Evolutionary conservation across 2,797 vertebrate genomes (phyloP).

Genomic region (Limosa lapponica): DNA sequence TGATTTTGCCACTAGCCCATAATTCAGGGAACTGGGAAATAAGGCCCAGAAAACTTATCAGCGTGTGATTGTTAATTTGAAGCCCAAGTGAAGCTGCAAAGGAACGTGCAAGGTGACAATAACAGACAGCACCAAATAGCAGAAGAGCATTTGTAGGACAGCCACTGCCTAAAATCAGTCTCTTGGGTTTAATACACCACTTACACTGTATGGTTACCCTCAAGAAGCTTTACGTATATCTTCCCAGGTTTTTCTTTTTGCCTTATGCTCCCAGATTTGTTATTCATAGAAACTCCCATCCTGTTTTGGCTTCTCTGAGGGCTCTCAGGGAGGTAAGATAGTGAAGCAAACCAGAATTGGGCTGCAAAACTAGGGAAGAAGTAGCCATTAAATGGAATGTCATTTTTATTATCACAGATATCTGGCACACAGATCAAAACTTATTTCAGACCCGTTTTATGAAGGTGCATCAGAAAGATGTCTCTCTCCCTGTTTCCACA

Average conservation of each 20-base stretch:
- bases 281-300: background rate
- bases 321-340: background rate
- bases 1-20: background rate
- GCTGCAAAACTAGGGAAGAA: background rate
- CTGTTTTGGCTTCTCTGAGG: background rate
- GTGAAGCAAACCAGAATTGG: background rate
- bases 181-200: background rate
- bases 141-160: background rate
- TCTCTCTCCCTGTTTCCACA: background rate
- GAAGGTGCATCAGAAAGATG: background rate
- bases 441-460: background rate
- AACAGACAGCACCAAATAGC: background rate
- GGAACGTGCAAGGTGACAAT: background rate
- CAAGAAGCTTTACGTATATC: background rate
- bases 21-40: background rate
- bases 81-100: background rate
- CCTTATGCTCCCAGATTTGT: background rate
- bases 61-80: background rate
- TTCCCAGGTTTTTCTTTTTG: background rate
- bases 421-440: background rate
- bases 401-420: background rate
- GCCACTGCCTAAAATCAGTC: background rate
- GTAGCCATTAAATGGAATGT: background rate
- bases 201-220: fast-evolving
- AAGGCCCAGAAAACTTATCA: background rate